Base-by-base conservation (phyloP, 2,797 vertebrate genomes). In the Echeneis naucrates region DNA sequence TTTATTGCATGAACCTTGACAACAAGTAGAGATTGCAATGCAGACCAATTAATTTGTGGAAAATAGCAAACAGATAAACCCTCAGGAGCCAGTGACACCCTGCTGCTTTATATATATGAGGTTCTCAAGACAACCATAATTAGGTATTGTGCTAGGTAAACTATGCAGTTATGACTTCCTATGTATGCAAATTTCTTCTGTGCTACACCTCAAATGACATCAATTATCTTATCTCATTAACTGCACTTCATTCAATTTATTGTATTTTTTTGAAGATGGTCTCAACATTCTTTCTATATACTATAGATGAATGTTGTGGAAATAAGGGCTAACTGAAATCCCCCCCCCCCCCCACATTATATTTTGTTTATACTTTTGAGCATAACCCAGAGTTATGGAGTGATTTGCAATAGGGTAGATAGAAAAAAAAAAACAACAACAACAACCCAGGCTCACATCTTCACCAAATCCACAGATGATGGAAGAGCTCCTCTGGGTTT, bases 31-130 rank as follows among this genome's bases (percentile, higher is more conserved):
- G 64, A 81, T 80, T 79, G 54, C 53, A 63, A 30, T 45, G 45
- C 23, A 40, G 21, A 24, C 72, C 67, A 67, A 82, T 83, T 80
- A 52, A 42, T 68, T 70, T 60, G 38, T 17, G 44, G 51, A 32
- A 77, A 68, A 69, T 27, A 30, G 1, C 44, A 37, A 48, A 45
- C 21, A 32, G 32, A 80, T 75, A 70, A 62, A 32, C 17, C 27
- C 37, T 50, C 17, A 26, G 42, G 33, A 58, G 32, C 17, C 8
- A 52, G 14, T 38, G 8, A 67, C 21, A 45, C 4, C 1, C 13
- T 26, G 16, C 19, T 55, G 12, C 11, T 19, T 72, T 37, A n/a
- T 32, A 5, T 30, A n/a, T 19, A 0, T 59, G 3, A 64, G 35
- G 63, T 45, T 72, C 17, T 61, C 42, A 66, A 40, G 35, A 35